phyloP scores from a whole-genome alignment of 2,113 vertebrate species.

The Kobus ellipsiprymnus region DNA sequence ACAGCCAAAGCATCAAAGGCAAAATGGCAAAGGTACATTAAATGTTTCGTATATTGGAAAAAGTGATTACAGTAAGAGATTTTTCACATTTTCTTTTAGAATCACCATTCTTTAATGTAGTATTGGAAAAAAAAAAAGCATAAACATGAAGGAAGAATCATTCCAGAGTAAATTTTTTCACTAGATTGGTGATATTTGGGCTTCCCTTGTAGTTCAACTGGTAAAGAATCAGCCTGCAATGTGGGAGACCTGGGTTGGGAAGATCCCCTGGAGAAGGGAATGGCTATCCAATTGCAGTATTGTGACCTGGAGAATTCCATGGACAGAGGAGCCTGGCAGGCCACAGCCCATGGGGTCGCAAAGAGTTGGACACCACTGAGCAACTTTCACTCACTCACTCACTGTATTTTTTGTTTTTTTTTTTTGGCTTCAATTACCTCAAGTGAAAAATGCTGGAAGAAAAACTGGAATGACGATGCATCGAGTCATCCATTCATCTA shows the following conservation, averaged over 20 bases:
- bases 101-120: background rate
- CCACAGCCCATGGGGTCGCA: background rate
- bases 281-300: background rate
- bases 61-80: background rate
- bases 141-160: background rate
- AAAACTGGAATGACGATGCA: background rate
- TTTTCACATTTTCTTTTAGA: background rate
- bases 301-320: background rate
- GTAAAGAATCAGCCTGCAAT: too few species aligned
- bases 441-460: background rate
- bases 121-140: background rate
- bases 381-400: background rate
- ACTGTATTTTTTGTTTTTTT: background rate
- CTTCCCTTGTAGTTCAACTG: background rate
- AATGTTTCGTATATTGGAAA: slow-evolving; percentile 9
- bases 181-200: background rate
- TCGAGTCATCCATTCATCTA: background rate
- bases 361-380: background rate
- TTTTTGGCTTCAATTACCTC: background rate
- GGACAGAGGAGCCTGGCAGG: background rate
- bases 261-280: background rate
- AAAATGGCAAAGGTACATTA: background rate
- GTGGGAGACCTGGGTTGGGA: background rate
- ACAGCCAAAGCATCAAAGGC: background rate
- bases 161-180: background rate